These are phyloP conservation scores for Apoda limacodes DNA, from an alignment of 2,888 invertebrate genomes.

Conservation along the genomic window DNA sequence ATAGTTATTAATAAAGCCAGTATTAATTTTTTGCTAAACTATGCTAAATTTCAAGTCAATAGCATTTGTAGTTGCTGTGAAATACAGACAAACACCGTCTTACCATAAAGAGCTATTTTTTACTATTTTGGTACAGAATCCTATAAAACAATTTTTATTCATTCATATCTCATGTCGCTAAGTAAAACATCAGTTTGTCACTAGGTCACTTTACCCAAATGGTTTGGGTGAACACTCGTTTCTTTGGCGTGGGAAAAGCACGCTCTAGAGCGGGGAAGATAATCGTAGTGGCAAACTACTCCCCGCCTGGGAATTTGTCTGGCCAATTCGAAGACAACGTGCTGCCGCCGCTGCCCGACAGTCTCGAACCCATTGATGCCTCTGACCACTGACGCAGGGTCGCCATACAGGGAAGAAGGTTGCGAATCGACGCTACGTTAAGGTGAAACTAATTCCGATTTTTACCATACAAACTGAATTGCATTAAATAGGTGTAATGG, in stretches of 20 bases:
- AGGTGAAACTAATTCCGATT: no score
- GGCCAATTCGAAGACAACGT: slow-evolving; percentile 83
- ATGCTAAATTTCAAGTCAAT: no score
- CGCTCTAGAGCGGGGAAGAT: slow-evolving; percentile 81
- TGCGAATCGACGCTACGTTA: slow-evolving; percentile 52
- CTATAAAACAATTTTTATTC: no score
- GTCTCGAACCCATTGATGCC: no score
- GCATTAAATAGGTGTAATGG: no score
- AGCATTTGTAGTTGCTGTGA: no score
- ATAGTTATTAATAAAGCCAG: no score
- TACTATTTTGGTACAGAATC: no score
- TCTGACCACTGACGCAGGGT: slow-evolving; percentile 53
- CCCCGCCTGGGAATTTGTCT: slow-evolving; percentile 82
- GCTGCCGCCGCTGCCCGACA: slow-evolving; percentile 77
- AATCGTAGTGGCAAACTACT: slow-evolving; percentile 87
- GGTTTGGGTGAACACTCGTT: slow-evolving; percentile 82
- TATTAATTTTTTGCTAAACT: no score
- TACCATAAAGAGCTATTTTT: no score
- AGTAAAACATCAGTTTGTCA: slow-evolving; percentile 5
- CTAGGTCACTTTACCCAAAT: slow-evolving; percentile 89
- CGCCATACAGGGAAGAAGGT: slow-evolving; percentile 54
- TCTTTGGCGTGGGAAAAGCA: slow-evolving; percentile 86
- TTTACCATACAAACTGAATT: no score
- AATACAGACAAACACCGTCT: no score
- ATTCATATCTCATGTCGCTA: slow-evolving; percentile 7